Evolutionary conservation across 2,888 invertebrate species (phyloP).

Genomic region (Cephus nigrinus): DNA sequence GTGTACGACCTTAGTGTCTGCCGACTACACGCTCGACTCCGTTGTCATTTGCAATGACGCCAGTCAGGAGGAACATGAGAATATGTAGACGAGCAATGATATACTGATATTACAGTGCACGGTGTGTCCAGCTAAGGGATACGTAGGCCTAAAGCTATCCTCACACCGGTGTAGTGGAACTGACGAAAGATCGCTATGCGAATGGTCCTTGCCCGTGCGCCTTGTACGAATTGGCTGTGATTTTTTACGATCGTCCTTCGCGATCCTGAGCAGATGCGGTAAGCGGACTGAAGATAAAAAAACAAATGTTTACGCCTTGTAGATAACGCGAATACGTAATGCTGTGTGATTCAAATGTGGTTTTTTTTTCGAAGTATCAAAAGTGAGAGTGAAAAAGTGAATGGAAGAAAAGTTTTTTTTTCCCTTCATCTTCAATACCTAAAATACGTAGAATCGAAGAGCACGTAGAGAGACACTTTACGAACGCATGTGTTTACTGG

Average conservation of each 20-base stretch:
- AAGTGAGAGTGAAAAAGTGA: background rate
- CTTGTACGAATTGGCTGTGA: background rate
- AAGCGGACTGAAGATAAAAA: background rate
- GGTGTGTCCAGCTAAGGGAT: background rate
- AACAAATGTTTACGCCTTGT: background rate
- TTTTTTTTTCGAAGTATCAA: background rate
- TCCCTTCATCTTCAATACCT: background rate
- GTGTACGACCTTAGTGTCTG: background rate
- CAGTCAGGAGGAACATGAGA: background rate
- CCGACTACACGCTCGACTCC: background rate
- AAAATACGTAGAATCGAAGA: background rate
- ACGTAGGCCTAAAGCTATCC: background rate
- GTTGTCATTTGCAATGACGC: background rate
- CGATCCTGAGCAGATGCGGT: background rate
- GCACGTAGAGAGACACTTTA: conserved; percentile 3
- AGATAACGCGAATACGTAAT: background rate
- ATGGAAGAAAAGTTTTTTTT: background rate
- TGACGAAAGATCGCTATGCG: background rate
- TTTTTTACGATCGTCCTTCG: background rate
- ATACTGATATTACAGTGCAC: background rate
- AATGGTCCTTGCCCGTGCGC: background rate
- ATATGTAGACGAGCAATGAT: background rate
- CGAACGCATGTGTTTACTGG: conserved; percentile 30
- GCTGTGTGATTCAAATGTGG: background rate
- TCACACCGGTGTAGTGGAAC: background rate